A percentile compares a stretch with the other conserved stretches of the same genome.
Evolutionary conservation across 2,113 vertebrate genomes (phyloP).

Genomic region (Hypanus sabinus): DNA sequence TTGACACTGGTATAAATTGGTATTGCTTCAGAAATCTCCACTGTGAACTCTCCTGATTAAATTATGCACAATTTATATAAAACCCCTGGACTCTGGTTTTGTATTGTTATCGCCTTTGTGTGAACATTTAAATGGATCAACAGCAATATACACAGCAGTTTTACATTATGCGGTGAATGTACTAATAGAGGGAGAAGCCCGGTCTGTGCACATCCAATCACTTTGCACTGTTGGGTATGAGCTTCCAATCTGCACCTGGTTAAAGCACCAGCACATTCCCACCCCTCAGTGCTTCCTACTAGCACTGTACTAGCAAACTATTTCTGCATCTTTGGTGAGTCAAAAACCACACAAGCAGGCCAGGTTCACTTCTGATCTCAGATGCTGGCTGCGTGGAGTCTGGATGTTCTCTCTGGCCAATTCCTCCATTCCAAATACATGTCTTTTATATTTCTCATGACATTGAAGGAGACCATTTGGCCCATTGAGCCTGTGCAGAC

Average conservation of each 20-base stretch:
- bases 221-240: not conserved
- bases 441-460: too few species aligned
- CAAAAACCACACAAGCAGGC: too few species aligned
- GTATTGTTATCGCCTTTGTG: conserved; percentile 12
- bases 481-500: too few species aligned
- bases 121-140: conserved; percentile 5
- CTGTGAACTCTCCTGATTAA: conserved; percentile 24
- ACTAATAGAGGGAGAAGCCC: not conserved
- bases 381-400: too few species aligned
- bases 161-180: not conserved
- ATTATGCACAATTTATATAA: conserved; percentile 18
- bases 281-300: not conserved
- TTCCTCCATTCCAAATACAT: too few species aligned
- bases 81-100: conserved; percentile 8
- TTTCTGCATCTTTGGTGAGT: not conserved
- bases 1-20: conserved; percentile 29
- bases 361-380: too few species aligned
- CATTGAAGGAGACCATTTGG: too few species aligned
- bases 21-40: conserved; percentile 22
- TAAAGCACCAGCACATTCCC: not conserved
- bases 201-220: not conserved
- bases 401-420: too few species aligned
- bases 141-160: not conserved
- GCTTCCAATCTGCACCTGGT: not conserved
- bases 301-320: not conserved